Evolutionary conservation across 1,140 invertebrate species (phyloP), one percentile per base, ranked within the genome.

Genomic region (Trachymyrmex cornetzi): DNA sequence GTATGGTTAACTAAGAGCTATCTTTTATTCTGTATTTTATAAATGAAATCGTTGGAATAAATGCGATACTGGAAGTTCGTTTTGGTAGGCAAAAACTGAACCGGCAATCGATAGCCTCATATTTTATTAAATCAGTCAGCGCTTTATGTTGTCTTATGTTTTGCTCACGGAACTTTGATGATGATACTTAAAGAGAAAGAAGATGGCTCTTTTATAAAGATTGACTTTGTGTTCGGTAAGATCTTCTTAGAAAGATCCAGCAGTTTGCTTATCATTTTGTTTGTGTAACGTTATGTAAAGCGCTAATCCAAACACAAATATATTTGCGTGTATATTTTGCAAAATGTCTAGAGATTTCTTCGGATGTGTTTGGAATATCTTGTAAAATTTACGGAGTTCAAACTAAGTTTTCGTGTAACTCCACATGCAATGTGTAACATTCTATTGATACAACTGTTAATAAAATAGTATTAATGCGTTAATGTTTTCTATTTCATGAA

Each of bases 81-180:
- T 55, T 75, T 38, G 27, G 44, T 63, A 84, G 24, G 38, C 44
- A 61, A 84, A 50, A 61, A 19, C 19, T 4, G n/a, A 44, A 22
- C 7, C 19, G 80, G 55, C 59, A 82, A 82, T 82, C 80, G 80
- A 82, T 82, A 59, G 67, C 24, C 14, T 61, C 38, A 55, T 82
- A 74, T 82, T 82, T 82, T 82, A 84, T 84, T 84, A 59, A 74
- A 84, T 5, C 53, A 11, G 12, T 34, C 4, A 34, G 34, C 67
- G 24, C 34, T 84, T 74, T 30, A 16, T 71, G 67, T 84, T 74
- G 53, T 30, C 24, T 48, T 74, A 48, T 69, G 80, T 82, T 59
- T 72, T 59, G 30, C 66, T 72, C 80, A 48, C 34, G 80, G 61
- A 84, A 74, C 67, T 84, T 84, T 74, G 55, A 84, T 59, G 55